These are phyloP conservation scores for Aethina tumida DNA, from an alignment of 1,140 invertebrate species.

Conservation along the genomic window DNA sequence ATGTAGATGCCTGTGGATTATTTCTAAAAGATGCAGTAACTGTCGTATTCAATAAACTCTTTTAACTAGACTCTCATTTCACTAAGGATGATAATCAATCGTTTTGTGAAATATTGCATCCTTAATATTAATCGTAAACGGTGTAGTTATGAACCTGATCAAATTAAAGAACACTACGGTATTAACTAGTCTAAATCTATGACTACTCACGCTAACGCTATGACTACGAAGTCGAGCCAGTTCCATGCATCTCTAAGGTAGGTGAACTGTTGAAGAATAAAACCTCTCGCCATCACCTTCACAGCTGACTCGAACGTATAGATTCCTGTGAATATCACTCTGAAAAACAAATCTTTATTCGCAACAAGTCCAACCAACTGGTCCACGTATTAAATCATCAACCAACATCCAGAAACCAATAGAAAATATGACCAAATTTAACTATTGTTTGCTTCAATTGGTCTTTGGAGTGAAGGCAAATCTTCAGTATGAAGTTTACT, in stretches of 20 bases:
- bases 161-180: neutral
- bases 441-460: neutral
- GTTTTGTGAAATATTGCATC: too few species aligned
- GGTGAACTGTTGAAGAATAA: conserved; percentile 97
- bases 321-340: conserved; percentile 98
- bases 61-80: too few species aligned
- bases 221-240: conserved; percentile 99
- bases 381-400: conserved; percentile 1
- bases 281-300: conserved; percentile 98
- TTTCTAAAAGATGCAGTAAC: too few species aligned
- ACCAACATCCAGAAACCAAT: conserved; percentile 1
- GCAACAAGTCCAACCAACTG: conserved; percentile 1
- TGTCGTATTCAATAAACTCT: too few species aligned
- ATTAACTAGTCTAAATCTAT: conserved; percentile 26
- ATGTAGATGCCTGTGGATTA: too few species aligned
- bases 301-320: conserved; percentile 98
- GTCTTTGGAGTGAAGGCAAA: too few species aligned
- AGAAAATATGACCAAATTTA: conserved; percentile 1
- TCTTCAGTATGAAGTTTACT: conserved; percentile 44
- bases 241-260: conserved; percentile 99
- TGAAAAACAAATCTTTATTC: conserved; percentile 42
- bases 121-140: too few species aligned
- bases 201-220: conserved; percentile 97
- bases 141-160: too few species aligned
- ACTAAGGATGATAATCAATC: too few species aligned